These are phyloP conservation scores for Distichodus sexfasciatus DNA, from an alignment of 2,797 vertebrate genomes.

Conservation along the genomic window DNA sequence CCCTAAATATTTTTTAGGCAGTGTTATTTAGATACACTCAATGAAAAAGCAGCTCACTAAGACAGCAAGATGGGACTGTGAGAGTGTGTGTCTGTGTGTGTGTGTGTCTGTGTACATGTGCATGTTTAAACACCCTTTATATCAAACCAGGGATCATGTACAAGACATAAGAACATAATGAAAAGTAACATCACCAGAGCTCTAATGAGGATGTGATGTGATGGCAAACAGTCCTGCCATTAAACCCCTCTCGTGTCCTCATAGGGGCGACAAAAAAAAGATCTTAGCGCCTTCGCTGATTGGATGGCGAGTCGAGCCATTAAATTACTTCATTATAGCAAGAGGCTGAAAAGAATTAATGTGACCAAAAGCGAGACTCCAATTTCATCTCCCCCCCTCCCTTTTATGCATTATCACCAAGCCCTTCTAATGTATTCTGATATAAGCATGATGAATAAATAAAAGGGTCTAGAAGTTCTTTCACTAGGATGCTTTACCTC, in stretches of 20 bases:
- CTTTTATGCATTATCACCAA: conserved; percentile 83
- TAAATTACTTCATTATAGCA: conserved; percentile 4
- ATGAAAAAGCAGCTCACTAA: too few relatives aligned
- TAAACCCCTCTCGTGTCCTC: neutral
- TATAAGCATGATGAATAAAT: conserved; percentile 88
- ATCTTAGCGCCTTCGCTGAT: neutral
- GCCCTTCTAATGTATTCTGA: conserved; percentile 73
- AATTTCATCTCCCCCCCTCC: conserved; percentile 40
- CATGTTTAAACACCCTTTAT: neutral
- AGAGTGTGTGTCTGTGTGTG: neutral
- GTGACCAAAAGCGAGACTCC: conserved; percentile 25
- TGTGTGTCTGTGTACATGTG: neutral
- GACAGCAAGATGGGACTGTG: too few relatives aligned
- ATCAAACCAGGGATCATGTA: conserved; percentile 63
- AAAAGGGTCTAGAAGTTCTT: conserved; percentile 86
- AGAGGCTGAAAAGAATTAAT: conserved; percentile 31
- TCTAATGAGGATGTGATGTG: neutral
- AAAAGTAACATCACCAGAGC: neutral
- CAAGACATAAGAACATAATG: conserved; percentile 60
- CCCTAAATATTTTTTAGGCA: too few relatives aligned
- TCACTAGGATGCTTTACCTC: conserved; percentile 84
- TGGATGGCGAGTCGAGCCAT: neutral
- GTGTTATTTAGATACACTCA: too few relatives aligned
- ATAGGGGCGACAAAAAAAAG: neutral
- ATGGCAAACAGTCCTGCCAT: neutral